Evolutionary conservation across 2,797 vertebrate genomes (phyloP), one percentile per base, ranked within the genome.

Genomic region (Siniperca undulata): DNA sequence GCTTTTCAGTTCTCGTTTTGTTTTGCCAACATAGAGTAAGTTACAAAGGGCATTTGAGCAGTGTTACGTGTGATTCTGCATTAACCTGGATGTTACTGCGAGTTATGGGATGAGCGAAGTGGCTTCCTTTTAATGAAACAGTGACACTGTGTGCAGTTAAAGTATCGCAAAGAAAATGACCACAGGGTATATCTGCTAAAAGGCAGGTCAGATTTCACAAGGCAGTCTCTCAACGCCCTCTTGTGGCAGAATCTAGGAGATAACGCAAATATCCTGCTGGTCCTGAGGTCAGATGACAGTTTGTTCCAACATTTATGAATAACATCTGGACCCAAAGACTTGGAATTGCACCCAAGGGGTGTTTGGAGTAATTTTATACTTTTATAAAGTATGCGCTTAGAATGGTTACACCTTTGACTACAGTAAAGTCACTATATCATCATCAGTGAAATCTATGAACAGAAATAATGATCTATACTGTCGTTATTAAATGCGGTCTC

Each of bases 211-310:
- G n/a, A n/a, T 53, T 42, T 64, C 24, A 60, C 22, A 34, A 34
- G 7, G n/a, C 38, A 24, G 56, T 62, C 19, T 74, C 42, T 64
- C 30, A 61, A 27, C 44, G 20, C 58, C 74, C 52, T 27, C 65
- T 9, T 59, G 34, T 78, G 70, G 50, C n/a, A 24, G 30, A 76
- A 64, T 70, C 40, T 24, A 24, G 36, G 44, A 42, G 4, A 44
- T 9, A 22, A 36, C 5, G 1, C 20, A 69, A n/a, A 69, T 19
- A n/a, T 17, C 1, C 34, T 11, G 42, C 66, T n/a, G 30, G 8
- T 13, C 22, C 62, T 19, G 13, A 44, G 14, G 62, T 27, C 14
- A 46, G 4, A 19, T 36, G 7, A 17, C 56, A n/a, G 36, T 20
- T 5, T 22, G 20, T 46, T 46, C 7, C 53, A 30, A 22, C 22